Evolutionary conservation across 2,888 invertebrate species (phyloP).

Genomic region (Nymphalis c-album): DNA sequence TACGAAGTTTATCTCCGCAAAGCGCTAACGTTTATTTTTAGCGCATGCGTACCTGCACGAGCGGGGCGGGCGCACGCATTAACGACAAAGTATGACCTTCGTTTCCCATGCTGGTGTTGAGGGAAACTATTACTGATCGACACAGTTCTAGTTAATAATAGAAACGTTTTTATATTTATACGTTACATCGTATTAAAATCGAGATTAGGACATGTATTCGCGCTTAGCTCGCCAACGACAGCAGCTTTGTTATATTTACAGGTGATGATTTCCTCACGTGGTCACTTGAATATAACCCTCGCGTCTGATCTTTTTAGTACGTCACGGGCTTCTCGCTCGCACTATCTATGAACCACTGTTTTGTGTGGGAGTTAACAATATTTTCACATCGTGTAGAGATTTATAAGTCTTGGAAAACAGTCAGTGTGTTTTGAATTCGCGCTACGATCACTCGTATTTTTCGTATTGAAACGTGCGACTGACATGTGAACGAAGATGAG

Average conservation of each 20-base stretch:
- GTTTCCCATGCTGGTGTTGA: conserved; percentile 59
- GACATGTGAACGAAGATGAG: conserved; percentile 70
- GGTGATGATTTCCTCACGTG: conserved; percentile 66
- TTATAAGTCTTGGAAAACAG: conserved; percentile 61
- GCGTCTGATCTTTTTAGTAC: conserved; percentile 54
- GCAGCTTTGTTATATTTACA: conserved; percentile 61
- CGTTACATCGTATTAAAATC: conserved; percentile 47
- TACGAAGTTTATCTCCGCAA: conserved; percentile 38
- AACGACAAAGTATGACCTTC: conserved; percentile 50
- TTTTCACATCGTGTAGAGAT: conserved; percentile 64
- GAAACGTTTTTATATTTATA: conserved; percentile 54
- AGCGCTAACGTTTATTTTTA: conserved; percentile 42
- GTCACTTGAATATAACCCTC: conserved; percentile 51
- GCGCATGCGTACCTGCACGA: conserved; percentile 56
- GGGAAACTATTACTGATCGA: conserved; percentile 65
- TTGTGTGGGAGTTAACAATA: conserved; percentile 66
- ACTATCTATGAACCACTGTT: conserved; percentile 51
- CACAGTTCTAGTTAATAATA: conserved; percentile 58
- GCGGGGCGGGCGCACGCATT: conserved; percentile 48
- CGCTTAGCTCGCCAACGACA: conserved; percentile 42
- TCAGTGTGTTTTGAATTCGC: conserved; percentile 70
- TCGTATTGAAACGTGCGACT: conserved; percentile 42
- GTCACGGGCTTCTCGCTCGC: conserved; percentile 60
- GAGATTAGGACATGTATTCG: conserved; percentile 36
- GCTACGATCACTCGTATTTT: conserved; percentile 57